A percentile compares a stretch with the other conserved stretches of the same genome.
Evolutionary conservation across 2,888 invertebrate genomes (phyloP).

Genomic region (Stenichneumon culpator): DNA sequence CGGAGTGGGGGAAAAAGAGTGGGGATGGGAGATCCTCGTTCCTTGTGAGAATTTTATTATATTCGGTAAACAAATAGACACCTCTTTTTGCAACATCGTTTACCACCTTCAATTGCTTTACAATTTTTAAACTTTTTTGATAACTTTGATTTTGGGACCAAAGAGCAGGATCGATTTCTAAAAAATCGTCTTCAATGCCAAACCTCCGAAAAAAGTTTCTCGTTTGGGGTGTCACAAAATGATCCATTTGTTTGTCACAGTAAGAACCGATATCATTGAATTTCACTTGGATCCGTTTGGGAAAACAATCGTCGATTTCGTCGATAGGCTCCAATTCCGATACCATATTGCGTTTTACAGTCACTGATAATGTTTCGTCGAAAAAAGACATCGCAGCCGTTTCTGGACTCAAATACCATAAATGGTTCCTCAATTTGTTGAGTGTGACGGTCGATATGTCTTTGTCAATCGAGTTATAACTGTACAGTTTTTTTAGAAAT

Average conservation of each 20-base stretch:
- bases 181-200: constrained; percentile 31
- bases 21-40: constrained; percentile 10
- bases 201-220: constrained; percentile 36
- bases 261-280: constrained; percentile 18
- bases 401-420: constrained; percentile 48
- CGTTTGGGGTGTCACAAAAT: constrained; percentile 41
- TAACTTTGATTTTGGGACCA: constrained; percentile 38
- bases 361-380: constrained; percentile 44
- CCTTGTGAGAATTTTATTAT: constrained; percentile 36
- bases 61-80: constrained; percentile 18
- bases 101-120: constrained; percentile 30
- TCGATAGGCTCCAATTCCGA: constrained; percentile 45
- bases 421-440: constrained; percentile 52
- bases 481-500: constrained; percentile 30
- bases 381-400: constrained; percentile 57
- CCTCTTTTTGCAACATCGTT: constrained; percentile 36
- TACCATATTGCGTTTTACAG: constrained; percentile 58
- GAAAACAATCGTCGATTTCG: constrained; percentile 38
- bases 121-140: constrained; percentile 24
- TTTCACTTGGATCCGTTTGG: constrained; percentile 29
- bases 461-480: constrained; percentile 42
- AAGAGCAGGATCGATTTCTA: constrained; percentile 22
- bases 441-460: constrained; percentile 36
- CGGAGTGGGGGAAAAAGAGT: too few species aligned
- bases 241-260: constrained; percentile 43